phyloP scores from a whole-genome alignment of 37 sponge, comb jelly and placozoan genomes.

The Bolinopsis microptera region DNA sequence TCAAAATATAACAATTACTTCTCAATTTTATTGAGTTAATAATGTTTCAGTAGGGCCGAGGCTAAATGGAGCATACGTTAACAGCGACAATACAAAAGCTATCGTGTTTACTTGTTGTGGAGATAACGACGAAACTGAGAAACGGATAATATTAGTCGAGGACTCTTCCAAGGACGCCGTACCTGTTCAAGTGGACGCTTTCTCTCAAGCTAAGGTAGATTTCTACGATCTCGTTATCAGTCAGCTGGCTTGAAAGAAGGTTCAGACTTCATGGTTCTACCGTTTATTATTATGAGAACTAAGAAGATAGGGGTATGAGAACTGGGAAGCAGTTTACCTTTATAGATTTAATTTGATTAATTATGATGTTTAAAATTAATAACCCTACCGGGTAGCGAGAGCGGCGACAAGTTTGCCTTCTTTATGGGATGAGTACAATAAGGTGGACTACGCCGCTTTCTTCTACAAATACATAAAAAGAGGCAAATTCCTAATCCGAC shows the following conservation, averaged over 20 bases:
- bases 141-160: conserved; percentile 19
- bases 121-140: background rate
- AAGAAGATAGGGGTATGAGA: no score
- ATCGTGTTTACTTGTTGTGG: conserved; percentile 36
- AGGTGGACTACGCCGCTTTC: conserved; percentile 43
- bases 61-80: background rate
- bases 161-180: background rate
- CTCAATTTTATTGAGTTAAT: no score
- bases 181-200: background rate
- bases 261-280: no score
- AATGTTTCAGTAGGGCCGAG: background rate
- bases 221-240: background rate
- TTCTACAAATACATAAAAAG: conserved; percentile 17
- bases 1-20: no score
- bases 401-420: background rate
- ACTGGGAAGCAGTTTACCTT: no score
- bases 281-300: no score
- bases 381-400: background rate
- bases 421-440: conserved; percentile 49
- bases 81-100: background rate
- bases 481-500: background rate
- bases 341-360: no score
- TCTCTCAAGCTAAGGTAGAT: conserved; percentile 40
- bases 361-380: no score
- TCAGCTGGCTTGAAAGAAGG: background rate